phyloP scores from a whole-genome alignment of 2,113 vertebrate species.

The Aviceda subcristata region DNA sequence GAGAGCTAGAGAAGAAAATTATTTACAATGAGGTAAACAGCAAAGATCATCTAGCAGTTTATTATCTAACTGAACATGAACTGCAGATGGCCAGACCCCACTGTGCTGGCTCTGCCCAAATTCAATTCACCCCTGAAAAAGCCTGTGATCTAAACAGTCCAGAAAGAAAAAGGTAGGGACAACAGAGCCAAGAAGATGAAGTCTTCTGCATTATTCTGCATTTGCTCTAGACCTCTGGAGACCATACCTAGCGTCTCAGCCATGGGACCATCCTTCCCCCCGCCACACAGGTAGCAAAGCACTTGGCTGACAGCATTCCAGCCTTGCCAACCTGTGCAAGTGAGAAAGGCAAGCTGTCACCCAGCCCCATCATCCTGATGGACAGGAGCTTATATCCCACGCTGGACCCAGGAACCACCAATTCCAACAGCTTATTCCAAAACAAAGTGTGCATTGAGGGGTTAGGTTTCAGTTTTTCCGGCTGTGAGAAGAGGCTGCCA shows the following conservation, averaged over 20 bases:
- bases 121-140: not conserved
- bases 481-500: slow-evolving; percentile 46
- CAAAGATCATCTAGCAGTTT: not conserved
- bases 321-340: not conserved
- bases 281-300: not conserved
- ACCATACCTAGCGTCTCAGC: not conserved
- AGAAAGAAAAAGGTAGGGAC: not conserved
- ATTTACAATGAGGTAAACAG: not conserved
- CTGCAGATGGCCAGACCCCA: not conserved
- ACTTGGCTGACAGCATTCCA: not conserved
- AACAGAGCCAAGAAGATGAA: not conserved
- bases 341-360: slow-evolving; percentile 5
- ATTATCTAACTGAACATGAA: not conserved
- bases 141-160: not conserved
- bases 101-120: not conserved
- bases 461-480: slow-evolving; percentile 36
- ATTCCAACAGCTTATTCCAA: slow-evolving; percentile 39
- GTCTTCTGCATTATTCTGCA: not conserved
- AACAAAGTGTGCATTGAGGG: slow-evolving; percentile 45
- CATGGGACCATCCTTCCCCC: not conserved
- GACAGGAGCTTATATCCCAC: slow-evolving; percentile 36
- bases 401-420: not conserved
- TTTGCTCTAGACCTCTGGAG: not conserved
- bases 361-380: slow-evolving; percentile 23
- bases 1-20: not conserved